Evolutionary conservation across 2,113 vertebrate species (phyloP).

Genomic region (Morphnarchus princeps): DNA sequence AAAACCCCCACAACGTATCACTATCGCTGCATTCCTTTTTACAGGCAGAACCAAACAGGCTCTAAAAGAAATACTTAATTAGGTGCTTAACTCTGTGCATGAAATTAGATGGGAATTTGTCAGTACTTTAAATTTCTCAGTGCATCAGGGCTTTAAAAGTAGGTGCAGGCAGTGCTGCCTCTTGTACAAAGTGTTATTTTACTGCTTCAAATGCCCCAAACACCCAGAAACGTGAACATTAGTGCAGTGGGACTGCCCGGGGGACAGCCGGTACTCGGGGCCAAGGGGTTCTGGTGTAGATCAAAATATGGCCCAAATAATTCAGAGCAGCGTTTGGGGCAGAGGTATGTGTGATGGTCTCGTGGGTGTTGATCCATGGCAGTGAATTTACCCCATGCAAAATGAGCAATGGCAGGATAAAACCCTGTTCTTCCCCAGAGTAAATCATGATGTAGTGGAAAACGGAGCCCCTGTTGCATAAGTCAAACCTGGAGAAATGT

Average conservation of each 20-base stretch:
- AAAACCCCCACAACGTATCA: rapidly evolving
- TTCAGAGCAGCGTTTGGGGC: rapidly evolving
- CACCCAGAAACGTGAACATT: rapidly evolving
- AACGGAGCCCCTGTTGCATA: neutral
- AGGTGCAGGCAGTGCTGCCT: neutral
- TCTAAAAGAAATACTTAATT: neutral
- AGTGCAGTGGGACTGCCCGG: rapidly evolving
- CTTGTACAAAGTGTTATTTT: rapidly evolving
- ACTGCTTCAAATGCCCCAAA: neutral
- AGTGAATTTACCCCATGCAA: rapidly evolving
- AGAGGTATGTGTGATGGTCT: rapidly evolving
- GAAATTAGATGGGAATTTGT: neutral
- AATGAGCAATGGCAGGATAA: neutral
- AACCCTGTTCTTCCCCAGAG: rapidly evolving
- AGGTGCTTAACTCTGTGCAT: neutral
- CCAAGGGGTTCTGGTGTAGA: neutral
- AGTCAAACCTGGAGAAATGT: neutral
- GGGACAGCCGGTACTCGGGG: rapidly evolving
- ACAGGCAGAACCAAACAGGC: neutral
- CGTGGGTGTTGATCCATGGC: rapidly evolving
- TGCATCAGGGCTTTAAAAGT: neutral
- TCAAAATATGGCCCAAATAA: rapidly evolving
- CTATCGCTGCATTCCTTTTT: rapidly evolving
- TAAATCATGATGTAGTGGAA: rapidly evolving
- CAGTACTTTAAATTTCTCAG: neutral